Base-by-base conservation (phyloP, 2,797 vertebrate species). In the Linurgus olivaceus region DNA sequence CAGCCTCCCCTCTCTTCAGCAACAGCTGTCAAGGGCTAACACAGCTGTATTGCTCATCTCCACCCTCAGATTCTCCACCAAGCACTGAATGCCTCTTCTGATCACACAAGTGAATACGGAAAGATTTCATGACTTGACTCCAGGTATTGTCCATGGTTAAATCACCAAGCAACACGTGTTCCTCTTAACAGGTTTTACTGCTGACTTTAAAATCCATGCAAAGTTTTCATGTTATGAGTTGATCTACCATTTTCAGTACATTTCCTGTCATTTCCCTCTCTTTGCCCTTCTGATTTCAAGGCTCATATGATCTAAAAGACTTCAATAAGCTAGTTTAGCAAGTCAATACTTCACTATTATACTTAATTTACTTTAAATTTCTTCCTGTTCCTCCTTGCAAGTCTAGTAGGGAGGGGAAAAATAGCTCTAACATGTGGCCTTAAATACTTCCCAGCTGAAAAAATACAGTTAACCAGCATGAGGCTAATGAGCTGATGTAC, bases 401-500 rank as follows among this genome's bases (percentile, higher is more conserved):
- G 77, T 78, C 35, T 94, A 88, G 51, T n/a, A 92, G 42, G 77
- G 80, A 91, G 48, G 93, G 72, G 78, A 21, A 94, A 91, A 94
- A 59, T 77, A 88, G 42, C 71, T 92, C 62, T 65, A 74, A 71
- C 62, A 81, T 95, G 91, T 90, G 75, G 75, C 66, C 59, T 94
- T 95, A 94, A 94, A 80, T 58, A 45, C 86, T 90, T 94, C 82
- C 83, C 95, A 96, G 87, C 78, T 87, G 86, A 95, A 76, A 94
- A 91, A 91, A 94, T 87, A 90, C 84, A 82, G 78, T 94, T 79
- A 85, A 90, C 57, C 72, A 94, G 79, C 55, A 35, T 94, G 84
- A 87, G 92, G 82, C 50, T 93, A 97, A 90, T 78, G 73, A 94
- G 59, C 45, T 94, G 92, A 84, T 86, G 75, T 73, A 84, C 91